Conservation (phyloP, 1,140 invertebrate species). For the Oryctes rhinoceros region DNA sequence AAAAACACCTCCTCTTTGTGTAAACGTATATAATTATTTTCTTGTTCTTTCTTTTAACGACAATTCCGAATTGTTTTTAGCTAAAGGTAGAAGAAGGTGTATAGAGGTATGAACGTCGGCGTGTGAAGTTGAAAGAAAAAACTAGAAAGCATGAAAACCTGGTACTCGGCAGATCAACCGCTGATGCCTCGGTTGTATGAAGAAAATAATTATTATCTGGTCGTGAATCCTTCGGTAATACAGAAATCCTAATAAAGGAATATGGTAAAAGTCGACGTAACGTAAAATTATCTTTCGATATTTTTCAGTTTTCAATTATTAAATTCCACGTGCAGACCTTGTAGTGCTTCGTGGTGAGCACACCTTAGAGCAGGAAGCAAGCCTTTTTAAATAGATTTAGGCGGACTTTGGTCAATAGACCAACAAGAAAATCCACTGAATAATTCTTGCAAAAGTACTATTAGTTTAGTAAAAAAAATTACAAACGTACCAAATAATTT, state of each 20-base stretch:
- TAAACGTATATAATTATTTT: conserved; percentile 46
- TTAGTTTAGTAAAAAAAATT: too few relatives aligned
- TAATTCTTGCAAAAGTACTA: too few relatives aligned
- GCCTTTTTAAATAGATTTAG: too few relatives aligned
- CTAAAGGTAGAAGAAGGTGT: not conserved
- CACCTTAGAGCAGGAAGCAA: too few relatives aligned
- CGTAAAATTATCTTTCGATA: not conserved
- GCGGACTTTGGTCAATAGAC: too few relatives aligned
- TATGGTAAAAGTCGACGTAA: not conserved
- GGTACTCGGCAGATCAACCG: not conserved
- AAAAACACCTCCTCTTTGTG: conserved; percentile 42
- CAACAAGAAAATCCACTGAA: too few relatives aligned
- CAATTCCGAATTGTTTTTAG: conserved; percentile 32
- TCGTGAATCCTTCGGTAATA: not conserved
- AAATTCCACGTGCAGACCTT: too few relatives aligned
- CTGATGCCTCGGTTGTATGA: not conserved
- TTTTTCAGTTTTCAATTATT: not conserved
- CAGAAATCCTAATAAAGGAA: not conserved
- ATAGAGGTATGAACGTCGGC: not conserved
- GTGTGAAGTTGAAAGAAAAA: conserved; percentile 7
- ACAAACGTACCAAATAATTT: too few relatives aligned
- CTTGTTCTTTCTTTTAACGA: conserved; percentile 27
- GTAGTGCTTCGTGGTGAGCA: too few relatives aligned
- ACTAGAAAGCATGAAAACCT: not conserved
- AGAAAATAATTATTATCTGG: not conserved